phyloP scores from a whole-genome alignment of 2,797 vertebrate species.

The Leontopithecus rosalia region DNA sequence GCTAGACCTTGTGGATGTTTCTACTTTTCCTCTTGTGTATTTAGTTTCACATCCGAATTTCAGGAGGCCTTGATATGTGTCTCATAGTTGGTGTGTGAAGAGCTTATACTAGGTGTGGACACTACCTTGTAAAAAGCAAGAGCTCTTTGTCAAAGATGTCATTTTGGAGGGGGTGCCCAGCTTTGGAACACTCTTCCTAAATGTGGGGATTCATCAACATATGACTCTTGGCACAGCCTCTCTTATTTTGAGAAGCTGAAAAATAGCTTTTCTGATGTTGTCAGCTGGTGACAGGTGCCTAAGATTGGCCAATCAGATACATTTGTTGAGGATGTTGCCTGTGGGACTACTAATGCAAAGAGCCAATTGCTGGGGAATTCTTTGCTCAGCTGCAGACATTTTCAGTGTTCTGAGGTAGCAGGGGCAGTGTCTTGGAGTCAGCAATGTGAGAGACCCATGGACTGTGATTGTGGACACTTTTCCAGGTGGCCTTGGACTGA shows the following conservation, averaged over 20 bases:
- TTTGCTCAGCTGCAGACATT: not conserved
- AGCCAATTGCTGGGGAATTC: not conserved
- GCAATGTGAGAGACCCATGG: not conserved
- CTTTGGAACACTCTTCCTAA: not conserved
- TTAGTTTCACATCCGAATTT: slow-evolving; percentile 22
- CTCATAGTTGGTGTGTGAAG: not conserved
- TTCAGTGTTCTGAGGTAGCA: not conserved
- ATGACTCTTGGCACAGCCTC: not conserved
- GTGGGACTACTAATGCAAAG: not conserved
- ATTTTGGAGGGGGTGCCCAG: not conserved
- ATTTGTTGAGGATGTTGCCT: not conserved
- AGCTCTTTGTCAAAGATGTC: not conserved
- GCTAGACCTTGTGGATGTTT: not conserved
- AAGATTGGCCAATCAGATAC: not conserved
- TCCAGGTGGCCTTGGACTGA: not conserved
- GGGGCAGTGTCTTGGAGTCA: not conserved
- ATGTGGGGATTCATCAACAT: not conserved
- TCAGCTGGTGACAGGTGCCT: not conserved
- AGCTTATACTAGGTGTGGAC: not conserved
- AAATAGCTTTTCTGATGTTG: not conserved
- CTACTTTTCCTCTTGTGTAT: not conserved
- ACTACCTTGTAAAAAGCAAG: not conserved
- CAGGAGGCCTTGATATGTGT: not conserved
- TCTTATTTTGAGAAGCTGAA: not conserved
- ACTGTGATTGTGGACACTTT: not conserved